A percentile compares a stretch with the other conserved stretches of the same genome.
Evolutionary conservation across 2,113 vertebrate species (phyloP).

Genomic region (Clarias macrocephalus): DNA sequence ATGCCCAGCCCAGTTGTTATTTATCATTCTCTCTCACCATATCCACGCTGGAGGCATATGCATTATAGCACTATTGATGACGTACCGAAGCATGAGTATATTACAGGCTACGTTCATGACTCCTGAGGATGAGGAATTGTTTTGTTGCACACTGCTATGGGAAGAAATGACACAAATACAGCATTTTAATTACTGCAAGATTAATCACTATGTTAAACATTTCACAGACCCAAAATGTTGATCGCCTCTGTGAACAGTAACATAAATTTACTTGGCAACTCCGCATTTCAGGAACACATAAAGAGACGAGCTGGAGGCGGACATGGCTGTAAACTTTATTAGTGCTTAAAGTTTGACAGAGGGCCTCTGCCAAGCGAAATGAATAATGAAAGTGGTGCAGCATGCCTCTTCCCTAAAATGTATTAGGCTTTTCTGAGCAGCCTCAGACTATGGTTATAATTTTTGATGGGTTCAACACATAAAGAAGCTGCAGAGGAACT

Average conservation of each 20-base stretch:
- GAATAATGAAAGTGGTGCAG: constrained; percentile 35
- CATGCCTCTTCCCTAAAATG: constrained; percentile 55
- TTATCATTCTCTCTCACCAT: constrained; percentile 21
- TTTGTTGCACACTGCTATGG: constrained; percentile 20
- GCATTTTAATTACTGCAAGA: constrained; percentile 36
- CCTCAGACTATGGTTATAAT: constrained; percentile 49
- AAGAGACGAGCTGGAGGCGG: constrained; percentile 21
- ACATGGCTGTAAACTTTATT: constrained; percentile 43
- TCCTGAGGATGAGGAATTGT: constrained; percentile 16
- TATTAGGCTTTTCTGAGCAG: constrained; percentile 57
- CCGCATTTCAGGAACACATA: constrained; percentile 44
- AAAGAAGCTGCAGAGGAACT: constrained; percentile 48
- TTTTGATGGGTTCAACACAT: constrained; percentile 45
- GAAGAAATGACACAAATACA: not conserved
- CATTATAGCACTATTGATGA: constrained; percentile 42
- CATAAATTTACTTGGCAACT: constrained; percentile 32
- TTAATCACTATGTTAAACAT: constrained; percentile 16
- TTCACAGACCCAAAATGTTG: not conserved
- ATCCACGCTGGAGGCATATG: constrained; percentile 29
- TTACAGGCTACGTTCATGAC: constrained; percentile 36
- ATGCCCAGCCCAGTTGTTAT: constrained; percentile 29
- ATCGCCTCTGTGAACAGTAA: constrained; percentile 19
- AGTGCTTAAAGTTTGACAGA: constrained; percentile 45
- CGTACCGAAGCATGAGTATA: constrained; percentile 31
- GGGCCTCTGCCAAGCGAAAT: constrained; percentile 34